Base-by-base conservation (phyloP, 2,888 invertebrate species). In the Drosophila recens region DNA sequence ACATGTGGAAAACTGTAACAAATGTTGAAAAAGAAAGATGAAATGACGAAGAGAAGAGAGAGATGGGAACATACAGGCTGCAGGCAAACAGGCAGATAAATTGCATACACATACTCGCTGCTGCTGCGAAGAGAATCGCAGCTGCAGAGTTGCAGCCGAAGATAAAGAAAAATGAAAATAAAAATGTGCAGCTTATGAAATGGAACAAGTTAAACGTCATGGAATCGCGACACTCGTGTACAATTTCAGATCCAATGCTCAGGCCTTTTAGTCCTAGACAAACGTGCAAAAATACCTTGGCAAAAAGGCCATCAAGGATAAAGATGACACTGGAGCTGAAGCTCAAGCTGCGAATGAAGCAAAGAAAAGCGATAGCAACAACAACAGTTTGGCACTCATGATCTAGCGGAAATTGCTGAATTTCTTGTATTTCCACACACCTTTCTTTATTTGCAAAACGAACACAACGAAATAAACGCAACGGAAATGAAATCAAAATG, bases 401-500 rank as follows among this genome's bases (percentile, higher is more conserved):
- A 72, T 76, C 59, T 67, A 79, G 69, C 80, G 84, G 84, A 86
- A 83, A 84, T 86, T 84, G 79, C 76, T 67, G 75, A 75, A 82
- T 71, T 75, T 46, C 53, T 75, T 79, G 67, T 75, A 46, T 75
- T 67, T 56, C 59, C 65, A 68, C 56, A 71, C 59, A 58, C 48
- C 66, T 63, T 67, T 48, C 58, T 65, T 64, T 62, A 62, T 74
- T 72, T 72, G 27, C 33, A 51, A 34, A n/a, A 57, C n/a, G 40
- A 23, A 48, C 48, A n/a, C 36, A 48, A 34, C 36, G 42, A 62
- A 71, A 62, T 54, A 58, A 74, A 77, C 58, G 61, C 70, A 74
- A 54, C 80, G 83, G 72, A 79, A 79, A 85, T 77, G 79, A 82
- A 84, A 84, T 84, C 83, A 85, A 80, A 85, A 66, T 81, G 83